Base-by-base conservation (phyloP, 2,113 vertebrate species). In the Platanista minor region DNA sequence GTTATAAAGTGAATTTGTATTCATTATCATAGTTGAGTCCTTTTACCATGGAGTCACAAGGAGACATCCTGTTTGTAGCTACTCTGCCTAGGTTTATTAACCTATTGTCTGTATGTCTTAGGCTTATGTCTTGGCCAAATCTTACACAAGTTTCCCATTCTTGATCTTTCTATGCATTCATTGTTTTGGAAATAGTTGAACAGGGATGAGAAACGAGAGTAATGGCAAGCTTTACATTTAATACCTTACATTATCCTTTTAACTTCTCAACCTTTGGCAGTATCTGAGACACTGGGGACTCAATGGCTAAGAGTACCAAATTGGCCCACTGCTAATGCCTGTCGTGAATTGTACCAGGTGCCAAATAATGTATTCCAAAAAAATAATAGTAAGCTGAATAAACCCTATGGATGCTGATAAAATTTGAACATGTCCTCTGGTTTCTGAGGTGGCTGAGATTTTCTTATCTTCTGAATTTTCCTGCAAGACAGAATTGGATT, bases 401-500 rank as follows among this genome's bases (percentile, higher is more conserved):
- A 87, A 41, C 57, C 8, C 29, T 72, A 20, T 43, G 29, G 20
- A n/a, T 52, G 54, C 3, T 59, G 27, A 67, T 84, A 69, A n/a
- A 83, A 61, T 83, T 29, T 62, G n/a, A 91, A 91, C 27, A 41
- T 89, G 59, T 5, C 10, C 8, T 72, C 36, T 94, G 23, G 25
- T 89, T 97, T 92, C n/a, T 84, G 64, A 87, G 29, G 5, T 8
- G 12, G 8, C 23, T 29, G 17, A 83, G 2, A 17, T 91, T 78
- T 91, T 87, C 31, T 96, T 81, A 74, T 59, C 57, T 74, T 96
- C 4, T 74, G 49, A 89, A 83, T 83, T 82, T 95, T 97, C n/a
- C 59, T 82, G 2, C 8, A 5, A 88, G 39, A 41, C 8, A 41
- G 36, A 89, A 18, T 57, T 91, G 49, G 46, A 57, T 62, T 96